Base-by-base conservation (phyloP, 1,140 invertebrate species). In the Dolichoris vasculosae region DNA sequence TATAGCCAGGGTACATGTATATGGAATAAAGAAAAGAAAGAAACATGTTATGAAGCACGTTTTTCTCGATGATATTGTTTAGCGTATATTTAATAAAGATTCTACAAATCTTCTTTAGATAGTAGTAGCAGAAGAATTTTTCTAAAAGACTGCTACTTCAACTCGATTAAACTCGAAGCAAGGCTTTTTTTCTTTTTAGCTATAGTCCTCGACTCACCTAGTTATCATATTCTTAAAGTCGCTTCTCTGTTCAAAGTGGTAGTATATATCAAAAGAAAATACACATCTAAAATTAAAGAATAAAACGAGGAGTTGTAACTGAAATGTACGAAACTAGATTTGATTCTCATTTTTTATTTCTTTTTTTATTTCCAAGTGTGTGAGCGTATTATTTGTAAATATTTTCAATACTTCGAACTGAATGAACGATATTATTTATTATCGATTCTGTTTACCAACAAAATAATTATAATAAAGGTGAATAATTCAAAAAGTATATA, bases 341-440 rank as follows among this genome's bases (percentile, higher is more conserved):
- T 82, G 20, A 23, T 48, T 71, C 43, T n/a, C 0, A 17, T 63
- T 26, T 26, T 63, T 63, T 17, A 17, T 30, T 78, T 79, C 23
- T 30, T 71, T 17, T 35, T 76, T 48, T 48, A 9, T 38, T 40
- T 80, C 55, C 2, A 8, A 23, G 23, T 80, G 59, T 51, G 2
- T 11, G 67, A 35, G 30, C 46, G 23, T 11, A 20, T 82, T 20
- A 82, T 71, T 82, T 73, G 73, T 73, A 46, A 51, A 82, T 82
- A 71, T 38, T 82, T 73, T 35, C 17, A 23, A 17, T 13, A 35
- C 30, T 67, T 67, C 2, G 4, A 32, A 8, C 35, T 67, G 30
- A n/a, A 13, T 38, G 15, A 71, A 2, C 9, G 2, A 2, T 0
- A 71, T 71, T 71, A 20, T 40, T 38, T 20, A 40, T 71, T 71